These are phyloP conservation scores for Hafferia zeledoni DNA, from an alignment of 2,797 vertebrate genomes.

Conservation along the genomic window DNA sequence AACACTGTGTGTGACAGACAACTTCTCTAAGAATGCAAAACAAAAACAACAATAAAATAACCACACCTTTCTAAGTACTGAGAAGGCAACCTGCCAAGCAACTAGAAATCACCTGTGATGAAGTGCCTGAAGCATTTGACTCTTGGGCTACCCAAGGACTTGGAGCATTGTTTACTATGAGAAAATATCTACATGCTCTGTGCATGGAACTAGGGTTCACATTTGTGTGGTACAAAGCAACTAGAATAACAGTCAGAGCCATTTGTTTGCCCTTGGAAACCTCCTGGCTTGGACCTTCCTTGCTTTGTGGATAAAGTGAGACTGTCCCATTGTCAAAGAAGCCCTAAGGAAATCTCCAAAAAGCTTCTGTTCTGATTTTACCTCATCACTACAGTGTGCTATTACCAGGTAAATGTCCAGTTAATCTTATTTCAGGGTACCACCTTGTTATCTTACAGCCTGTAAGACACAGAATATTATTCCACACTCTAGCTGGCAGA, in stretches of 20 bases:
- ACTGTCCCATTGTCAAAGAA: not conserved
- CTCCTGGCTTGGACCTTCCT: not conserved
- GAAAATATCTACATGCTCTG: not conserved
- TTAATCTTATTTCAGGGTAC: not conserved
- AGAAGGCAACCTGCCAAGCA: not conserved
- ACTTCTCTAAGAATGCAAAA: not conserved
- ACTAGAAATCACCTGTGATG: not conserved
- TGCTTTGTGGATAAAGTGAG: not conserved
- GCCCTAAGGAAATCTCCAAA: not conserved
- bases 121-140: not conserved
- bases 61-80: not conserved
- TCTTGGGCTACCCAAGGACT: not conserved
- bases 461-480: not conserved
- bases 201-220: rapidly evolving
- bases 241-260: not conserved
- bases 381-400: not conserved
- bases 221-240: not conserved
- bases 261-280: not conserved
- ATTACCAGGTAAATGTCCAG: not conserved
- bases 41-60: not conserved
- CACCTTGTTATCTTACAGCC: not conserved
- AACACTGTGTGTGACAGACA: not conserved
- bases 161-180: not conserved
- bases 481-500: not conserved
- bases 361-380: not conserved